Conservation (phyloP, 1,140 invertebrate species). For the Ceratina japonica region DNA sequence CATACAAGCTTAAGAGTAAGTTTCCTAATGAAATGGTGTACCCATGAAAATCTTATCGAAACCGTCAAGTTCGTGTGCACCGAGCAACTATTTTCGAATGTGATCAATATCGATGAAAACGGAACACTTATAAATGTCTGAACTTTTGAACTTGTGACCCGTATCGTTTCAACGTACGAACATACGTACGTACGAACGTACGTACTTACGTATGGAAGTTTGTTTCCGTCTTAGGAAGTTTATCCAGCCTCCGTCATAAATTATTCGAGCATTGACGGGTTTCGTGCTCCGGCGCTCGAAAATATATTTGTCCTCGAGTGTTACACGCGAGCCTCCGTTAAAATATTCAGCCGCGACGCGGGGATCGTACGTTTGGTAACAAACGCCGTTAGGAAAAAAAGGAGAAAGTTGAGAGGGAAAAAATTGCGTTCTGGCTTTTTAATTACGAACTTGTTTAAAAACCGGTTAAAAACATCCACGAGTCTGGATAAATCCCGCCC, state of each 20-base stretch:
- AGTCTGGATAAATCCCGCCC: too few relatives aligned
- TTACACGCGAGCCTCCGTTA: neutral
- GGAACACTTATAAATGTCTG: conserved; percentile 44
- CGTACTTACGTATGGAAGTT: neutral
- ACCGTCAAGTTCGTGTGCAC: neutral
- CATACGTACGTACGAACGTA: too few relatives aligned
- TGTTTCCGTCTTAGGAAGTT: conserved; percentile 13
- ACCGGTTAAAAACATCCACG: too few relatives aligned
- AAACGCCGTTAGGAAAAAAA: too few relatives aligned
- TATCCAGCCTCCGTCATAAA: conserved; percentile 33
- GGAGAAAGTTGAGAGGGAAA: too few relatives aligned
- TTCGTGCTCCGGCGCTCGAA: conserved; percentile 12
- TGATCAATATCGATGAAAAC: conserved; percentile 24
- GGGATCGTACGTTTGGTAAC: neutral
- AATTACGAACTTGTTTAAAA: too few relatives aligned
- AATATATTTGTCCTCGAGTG: conserved; percentile 11
- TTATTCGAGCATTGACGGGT: conserved; percentile 31
- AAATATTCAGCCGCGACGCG: neutral
- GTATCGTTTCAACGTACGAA: conserved; percentile 5
- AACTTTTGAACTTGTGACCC: conserved; percentile 71
- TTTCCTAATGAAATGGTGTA: neutral
- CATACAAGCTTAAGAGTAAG: too few relatives aligned
- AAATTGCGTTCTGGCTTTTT: too few relatives aligned
- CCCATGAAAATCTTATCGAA: conserved; percentile 8
- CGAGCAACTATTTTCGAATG: conserved; percentile 14